phyloP scores from a whole-genome alignment of 2,888 invertebrate species.

The Drosophila greeni region DNA sequence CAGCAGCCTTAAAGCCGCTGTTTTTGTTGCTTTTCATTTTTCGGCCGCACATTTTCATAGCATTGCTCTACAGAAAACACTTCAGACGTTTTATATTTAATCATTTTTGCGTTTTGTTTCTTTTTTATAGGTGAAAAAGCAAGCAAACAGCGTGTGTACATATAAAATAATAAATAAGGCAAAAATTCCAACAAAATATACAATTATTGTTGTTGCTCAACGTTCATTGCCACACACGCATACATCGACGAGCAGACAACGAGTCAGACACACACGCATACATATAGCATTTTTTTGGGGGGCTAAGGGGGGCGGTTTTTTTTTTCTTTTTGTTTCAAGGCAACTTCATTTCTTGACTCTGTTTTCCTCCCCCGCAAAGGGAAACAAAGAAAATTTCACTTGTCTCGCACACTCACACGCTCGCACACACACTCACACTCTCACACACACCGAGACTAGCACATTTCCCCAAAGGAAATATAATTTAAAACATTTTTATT shows the following conservation, averaged over 20 bases:
- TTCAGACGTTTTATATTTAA: slow-evolving; percentile 26
- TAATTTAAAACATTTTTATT: slow-evolving; percentile 59
- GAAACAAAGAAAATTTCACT: slow-evolving; percentile 72
- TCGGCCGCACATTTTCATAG: slow-evolving; percentile 35
- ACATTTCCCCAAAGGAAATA: slow-evolving; percentile 49
- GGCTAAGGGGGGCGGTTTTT: slow-evolving; percentile 32
- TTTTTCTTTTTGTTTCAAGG: slow-evolving; percentile 56
- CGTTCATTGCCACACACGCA: slow-evolving; percentile 49
- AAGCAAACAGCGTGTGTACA: slow-evolving; percentile 38
- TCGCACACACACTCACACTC: slow-evolving; percentile 14
- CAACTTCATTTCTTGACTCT: slow-evolving; percentile 61
- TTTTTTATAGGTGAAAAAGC: slow-evolving; percentile 31
- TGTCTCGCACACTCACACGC: slow-evolving; percentile 48
- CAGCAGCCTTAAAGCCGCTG: slow-evolving; percentile 48
- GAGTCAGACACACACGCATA: slow-evolving; percentile 30
- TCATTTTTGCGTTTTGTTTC: slow-evolving; percentile 19
- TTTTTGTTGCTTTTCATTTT: slow-evolving; percentile 36
- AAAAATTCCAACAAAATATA: slow-evolving; percentile 41
- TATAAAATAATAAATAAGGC: slow-evolving; percentile 18
- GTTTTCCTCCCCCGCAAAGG: slow-evolving; percentile 44
- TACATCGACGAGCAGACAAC: slow-evolving; percentile 27
- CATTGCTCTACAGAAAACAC: slow-evolving; percentile 18
- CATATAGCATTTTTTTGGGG: slow-evolving; percentile 5
- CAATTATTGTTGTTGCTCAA: slow-evolving; percentile 49
- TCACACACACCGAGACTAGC: slow-evolving; percentile 12